Conservation (phyloP, 2,113 vertebrate species). For the Xenopus borealis region DNA sequence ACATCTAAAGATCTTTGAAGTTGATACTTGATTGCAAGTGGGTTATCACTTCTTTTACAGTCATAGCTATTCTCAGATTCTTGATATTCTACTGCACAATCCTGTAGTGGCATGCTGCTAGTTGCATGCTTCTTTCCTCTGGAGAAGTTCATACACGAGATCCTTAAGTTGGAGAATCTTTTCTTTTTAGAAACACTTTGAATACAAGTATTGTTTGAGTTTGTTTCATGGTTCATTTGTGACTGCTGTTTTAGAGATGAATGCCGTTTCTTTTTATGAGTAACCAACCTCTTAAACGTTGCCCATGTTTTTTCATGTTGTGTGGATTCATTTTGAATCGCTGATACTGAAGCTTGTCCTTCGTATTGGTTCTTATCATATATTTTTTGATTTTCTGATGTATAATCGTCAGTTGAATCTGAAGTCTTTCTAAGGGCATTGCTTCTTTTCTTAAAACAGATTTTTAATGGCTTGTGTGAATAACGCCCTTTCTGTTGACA, state of each 20-base stretch:
- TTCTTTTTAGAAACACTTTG: conserved; percentile 53
- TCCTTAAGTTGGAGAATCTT: conserved; percentile 55
- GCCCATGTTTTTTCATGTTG: conserved; percentile 59
- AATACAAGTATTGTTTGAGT: conserved; percentile 42
- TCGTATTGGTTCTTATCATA: not conserved
- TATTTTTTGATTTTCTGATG: conserved; percentile 31
- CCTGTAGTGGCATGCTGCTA: conserved; percentile 54
- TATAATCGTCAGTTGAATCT: not conserved
- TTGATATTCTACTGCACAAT: conserved; percentile 43
- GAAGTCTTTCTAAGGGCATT: conserved; percentile 53
- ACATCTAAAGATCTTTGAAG: conserved; percentile 34
- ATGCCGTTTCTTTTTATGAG: conserved; percentile 53
- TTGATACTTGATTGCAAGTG: rapidly evolving
- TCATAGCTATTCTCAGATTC: conserved; percentile 48
- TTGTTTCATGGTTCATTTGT: conserved; percentile 44
- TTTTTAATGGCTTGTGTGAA: conserved; percentile 55
- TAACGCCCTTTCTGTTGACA: conserved; percentile 47
- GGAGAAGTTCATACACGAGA: conserved; percentile 66
- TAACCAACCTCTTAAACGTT: conserved; percentile 62
- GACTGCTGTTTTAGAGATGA: conserved; percentile 51
- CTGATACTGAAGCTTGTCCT: not conserved
- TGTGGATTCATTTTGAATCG: conserved; percentile 20
- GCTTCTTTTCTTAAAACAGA: conserved; percentile 73
- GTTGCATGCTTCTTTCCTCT: conserved; percentile 54
- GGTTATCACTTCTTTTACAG: conserved; percentile 36